Evolutionary conservation across 1,140 invertebrate species (phyloP).

Genomic region (Delia radicum): DNA sequence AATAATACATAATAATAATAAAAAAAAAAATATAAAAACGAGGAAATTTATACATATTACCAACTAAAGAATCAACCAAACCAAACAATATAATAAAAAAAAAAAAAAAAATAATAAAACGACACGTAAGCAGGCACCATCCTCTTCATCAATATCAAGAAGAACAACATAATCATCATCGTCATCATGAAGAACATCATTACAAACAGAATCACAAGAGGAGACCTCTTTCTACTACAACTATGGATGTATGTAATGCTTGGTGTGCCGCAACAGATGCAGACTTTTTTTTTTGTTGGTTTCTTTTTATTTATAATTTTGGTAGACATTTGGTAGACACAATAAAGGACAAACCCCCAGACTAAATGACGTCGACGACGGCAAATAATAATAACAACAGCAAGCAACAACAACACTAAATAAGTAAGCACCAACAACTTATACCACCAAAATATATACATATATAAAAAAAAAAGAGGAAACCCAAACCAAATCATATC

Average conservation of each 20-base stretch:
- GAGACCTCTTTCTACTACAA: too few species aligned
- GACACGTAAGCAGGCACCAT: not conserved
- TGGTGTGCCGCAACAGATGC: not conserved
- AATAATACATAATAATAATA: not conserved
- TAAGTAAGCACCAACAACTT: not conserved
- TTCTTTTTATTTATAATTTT: slow-evolving; percentile 4
- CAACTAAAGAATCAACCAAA: not conserved
- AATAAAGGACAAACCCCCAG: slow-evolving; percentile 17
- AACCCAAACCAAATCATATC: too few species aligned
- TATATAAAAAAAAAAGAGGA: not conserved
- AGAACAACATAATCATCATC: not conserved
- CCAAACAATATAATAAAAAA: not conserved
- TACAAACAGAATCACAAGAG: not conserved
- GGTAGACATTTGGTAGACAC: slow-evolving; percentile 15
- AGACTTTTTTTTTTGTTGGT: not conserved
- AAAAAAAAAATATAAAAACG: not conserved
- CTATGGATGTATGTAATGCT: not conserved
- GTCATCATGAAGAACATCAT: not conserved
- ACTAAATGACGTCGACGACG: slow-evolving; percentile 7
- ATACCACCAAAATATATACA: not conserved
- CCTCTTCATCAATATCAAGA: not conserved
- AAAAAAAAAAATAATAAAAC: not conserved
- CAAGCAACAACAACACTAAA: not conserved
- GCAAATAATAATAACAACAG: not conserved
- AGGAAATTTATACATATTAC: not conserved